These are phyloP conservation scores for Nannospalax galili DNA, from an alignment of 2,113 vertebrate species.

Conservation along the genomic window DNA sequence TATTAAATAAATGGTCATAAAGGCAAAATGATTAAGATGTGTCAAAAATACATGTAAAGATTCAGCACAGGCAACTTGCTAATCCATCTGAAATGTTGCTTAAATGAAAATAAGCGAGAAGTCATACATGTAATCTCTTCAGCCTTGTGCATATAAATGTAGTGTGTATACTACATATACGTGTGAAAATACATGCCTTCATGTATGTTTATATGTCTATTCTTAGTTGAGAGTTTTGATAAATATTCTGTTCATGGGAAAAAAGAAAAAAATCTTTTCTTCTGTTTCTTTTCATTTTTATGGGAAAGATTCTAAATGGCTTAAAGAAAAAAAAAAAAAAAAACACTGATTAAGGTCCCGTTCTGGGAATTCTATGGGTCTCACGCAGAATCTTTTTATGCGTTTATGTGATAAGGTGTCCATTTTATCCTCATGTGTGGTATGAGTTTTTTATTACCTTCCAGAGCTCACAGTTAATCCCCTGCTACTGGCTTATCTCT, in stretches of 20 bases:
- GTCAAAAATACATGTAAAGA: background rate
- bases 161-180: rapidly evolving
- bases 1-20: background rate
- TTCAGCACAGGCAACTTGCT: background rate
- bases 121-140: background rate
- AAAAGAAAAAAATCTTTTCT: background rate
- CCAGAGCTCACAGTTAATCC: too few species aligned
- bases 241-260: background rate
- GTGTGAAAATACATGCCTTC: background rate
- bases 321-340: too few species aligned
- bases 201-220: too few species aligned
- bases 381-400: too few species aligned
- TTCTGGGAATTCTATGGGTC: too few species aligned
- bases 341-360: too few species aligned
- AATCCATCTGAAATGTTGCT: background rate
- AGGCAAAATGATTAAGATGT: background rate
- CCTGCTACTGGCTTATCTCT: too few species aligned
- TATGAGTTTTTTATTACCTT: too few species aligned
- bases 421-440: too few species aligned
- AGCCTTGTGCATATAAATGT: background rate
- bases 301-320: background rate
- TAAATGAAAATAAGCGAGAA: background rate
- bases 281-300: background rate
- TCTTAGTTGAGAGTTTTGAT: background rate
- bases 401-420: too few species aligned